Conservation (phyloP, 2,113 vertebrate species). For the Poeciliopsis turrubarensis region DNA sequence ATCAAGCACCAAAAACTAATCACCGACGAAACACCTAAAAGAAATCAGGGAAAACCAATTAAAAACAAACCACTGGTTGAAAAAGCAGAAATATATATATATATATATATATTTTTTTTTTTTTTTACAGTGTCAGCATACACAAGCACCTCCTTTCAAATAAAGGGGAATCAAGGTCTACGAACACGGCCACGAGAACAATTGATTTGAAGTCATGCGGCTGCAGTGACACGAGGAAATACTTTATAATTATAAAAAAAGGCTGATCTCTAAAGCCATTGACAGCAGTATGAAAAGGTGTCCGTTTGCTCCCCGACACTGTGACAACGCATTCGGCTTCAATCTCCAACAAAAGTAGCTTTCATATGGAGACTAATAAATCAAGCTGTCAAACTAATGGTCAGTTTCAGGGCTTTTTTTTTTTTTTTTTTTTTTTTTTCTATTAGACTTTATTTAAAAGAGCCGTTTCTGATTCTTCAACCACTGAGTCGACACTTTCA, state of each 20-base stretch:
- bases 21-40: conserved; percentile 75
- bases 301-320: conserved; percentile 60
- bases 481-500: conserved; percentile 63
- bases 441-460: conserved; percentile 74
- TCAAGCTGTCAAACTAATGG: conserved; percentile 64
- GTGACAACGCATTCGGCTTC: conserved; percentile 72
- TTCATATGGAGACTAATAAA: conserved; percentile 66
- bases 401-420: conserved; percentile 61
- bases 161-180: conserved; percentile 76
- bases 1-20: conserved; percentile 71
- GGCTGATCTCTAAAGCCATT: conserved; percentile 77
- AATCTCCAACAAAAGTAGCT: conserved; percentile 70
- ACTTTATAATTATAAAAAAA: conserved; percentile 70
- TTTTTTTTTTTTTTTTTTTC: conserved; percentile 19
- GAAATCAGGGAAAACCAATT: conserved; percentile 74
- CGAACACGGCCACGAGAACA: conserved; percentile 82
- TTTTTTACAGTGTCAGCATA: conserved; percentile 78
- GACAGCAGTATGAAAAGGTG: conserved; percentile 69
- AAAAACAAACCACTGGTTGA: conserved; percentile 68
- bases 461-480: conserved; percentile 55
- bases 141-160: conserved; percentile 76
- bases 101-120: conserved; percentile 48
- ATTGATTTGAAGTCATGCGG: conserved; percentile 82
- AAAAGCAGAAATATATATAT: conserved; percentile 62
- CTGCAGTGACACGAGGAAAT: conserved; percentile 79